Evolutionary conservation across 2,113 vertebrate genomes (phyloP).

Genomic region (Phaethon lepturus): DNA sequence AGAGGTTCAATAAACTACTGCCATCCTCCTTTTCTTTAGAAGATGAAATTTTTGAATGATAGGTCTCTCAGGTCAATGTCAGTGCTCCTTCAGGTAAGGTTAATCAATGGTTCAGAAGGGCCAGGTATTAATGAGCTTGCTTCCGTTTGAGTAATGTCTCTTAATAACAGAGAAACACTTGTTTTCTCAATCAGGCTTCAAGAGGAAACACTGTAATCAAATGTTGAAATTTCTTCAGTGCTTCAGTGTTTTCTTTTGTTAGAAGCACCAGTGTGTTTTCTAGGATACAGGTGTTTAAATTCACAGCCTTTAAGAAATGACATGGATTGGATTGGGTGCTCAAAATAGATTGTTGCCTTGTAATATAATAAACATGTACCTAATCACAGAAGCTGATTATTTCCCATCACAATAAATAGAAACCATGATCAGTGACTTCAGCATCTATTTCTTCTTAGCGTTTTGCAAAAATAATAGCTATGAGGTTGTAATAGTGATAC

Average conservation of each 20-base stretch:
- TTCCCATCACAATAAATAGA: constrained; percentile 29
- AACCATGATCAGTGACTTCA: constrained; percentile 38
- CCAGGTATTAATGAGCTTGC: not conserved
- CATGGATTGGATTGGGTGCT: not conserved
- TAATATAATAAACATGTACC: constrained; percentile 7
- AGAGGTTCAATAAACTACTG: not conserved
- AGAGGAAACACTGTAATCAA: constrained; percentile 45
- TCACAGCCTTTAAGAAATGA: not conserved
- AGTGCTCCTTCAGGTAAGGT: not conserved
- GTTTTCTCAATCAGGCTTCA: not conserved
- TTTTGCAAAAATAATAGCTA: constrained; percentile 12
- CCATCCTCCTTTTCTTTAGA: not conserved
- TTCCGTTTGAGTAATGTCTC: not conserved
- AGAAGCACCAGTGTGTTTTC: not conserved
- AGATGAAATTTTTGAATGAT: not conserved
- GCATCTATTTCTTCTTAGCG: constrained; percentile 3
- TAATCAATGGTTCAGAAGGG: not conserved
- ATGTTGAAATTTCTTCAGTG: not conserved
- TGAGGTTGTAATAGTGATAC: constrained; percentile 20
- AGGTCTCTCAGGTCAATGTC: not conserved
- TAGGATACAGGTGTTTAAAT: not conserved
- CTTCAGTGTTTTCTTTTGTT: constrained; percentile 20
- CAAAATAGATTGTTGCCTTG: not conserved
- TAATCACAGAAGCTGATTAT: constrained; percentile 48
- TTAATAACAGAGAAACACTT: not conserved